Percentiles rank a stretch among this genome's conserved stretches.
Evolutionary conservation across 2,888 invertebrate genomes (phyloP).

Genomic region (Adelphocoris suturalis): DNA sequence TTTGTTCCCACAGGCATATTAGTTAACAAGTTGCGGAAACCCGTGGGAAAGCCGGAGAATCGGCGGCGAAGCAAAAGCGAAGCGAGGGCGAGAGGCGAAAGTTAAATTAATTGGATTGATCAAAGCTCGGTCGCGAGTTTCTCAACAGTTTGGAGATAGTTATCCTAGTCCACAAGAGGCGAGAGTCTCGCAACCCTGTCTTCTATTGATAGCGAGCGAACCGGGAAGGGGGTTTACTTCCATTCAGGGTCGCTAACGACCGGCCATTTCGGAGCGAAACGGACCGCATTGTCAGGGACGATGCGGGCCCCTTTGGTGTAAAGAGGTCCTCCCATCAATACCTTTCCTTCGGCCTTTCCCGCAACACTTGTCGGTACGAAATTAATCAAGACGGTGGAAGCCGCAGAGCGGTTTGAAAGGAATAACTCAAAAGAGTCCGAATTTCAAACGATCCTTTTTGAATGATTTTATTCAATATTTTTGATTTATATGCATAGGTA

Average conservation of each 20-base stretch:
- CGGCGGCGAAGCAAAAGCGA: background rate
- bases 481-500: too few relatives aligned
- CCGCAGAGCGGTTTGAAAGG: background rate
- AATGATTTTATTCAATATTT: too few relatives aligned
- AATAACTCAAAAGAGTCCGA: too few relatives aligned
- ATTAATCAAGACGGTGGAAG: background rate
- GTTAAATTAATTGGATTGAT: slow-evolving; percentile 54
- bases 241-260: slow-evolving; percentile 12
- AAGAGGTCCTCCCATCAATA: background rate
- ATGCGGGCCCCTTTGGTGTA: background rate
- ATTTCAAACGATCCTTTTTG: too few relatives aligned
- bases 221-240: background rate
- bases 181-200: background rate
- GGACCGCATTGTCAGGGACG: slow-evolving; percentile 3
- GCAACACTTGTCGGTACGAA: slow-evolving; percentile 30
- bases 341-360: background rate
- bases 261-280: slow-evolving; percentile 29
- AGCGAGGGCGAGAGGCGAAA: background rate
- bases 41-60: slow-evolving; percentile 1
- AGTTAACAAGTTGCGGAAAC: slow-evolving; percentile 37
- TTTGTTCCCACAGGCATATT: slow-evolving; percentile 11
- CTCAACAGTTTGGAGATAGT: slow-evolving; percentile 49
- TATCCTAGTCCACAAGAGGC: slow-evolving; percentile 41
- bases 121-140: slow-evolving; percentile 34
- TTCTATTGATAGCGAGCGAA: slow-evolving; percentile 10